A percentile compares a stretch with the other conserved stretches of the same genome.
Conservation (phyloP, 2,888 invertebrate species). For the Aphidoletes aphidimyza region DNA sequence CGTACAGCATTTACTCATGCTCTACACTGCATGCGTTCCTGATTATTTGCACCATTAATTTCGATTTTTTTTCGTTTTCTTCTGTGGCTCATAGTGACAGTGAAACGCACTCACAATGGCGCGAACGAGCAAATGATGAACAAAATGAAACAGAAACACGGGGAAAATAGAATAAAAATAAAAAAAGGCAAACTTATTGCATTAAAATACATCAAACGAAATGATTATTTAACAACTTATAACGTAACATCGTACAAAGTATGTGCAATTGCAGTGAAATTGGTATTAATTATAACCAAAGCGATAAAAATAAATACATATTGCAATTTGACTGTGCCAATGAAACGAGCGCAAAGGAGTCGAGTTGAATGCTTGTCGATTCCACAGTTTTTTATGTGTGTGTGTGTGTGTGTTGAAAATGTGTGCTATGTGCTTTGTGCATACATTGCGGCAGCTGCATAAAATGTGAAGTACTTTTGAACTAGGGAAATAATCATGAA, state of each 20-base stretch:
- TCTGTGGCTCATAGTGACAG: neutral
- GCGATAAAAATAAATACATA: conserved; percentile 38
- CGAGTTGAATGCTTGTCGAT: too few relatives aligned
- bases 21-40: conserved; percentile 30
- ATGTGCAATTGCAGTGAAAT: conserved; percentile 24
- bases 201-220: conserved; percentile 52
- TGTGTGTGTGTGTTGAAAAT: neutral
- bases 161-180: too few relatives aligned
- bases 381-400: too few relatives aligned
- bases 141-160: conserved; percentile 37
- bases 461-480: conserved; percentile 46
- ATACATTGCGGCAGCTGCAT: conserved; percentile 35
- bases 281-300: conserved; percentile 47
- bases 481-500: conserved; percentile 36
- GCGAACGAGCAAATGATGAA: conserved; percentile 43
- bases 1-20: too few relatives aligned
- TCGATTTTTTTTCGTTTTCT: neutral
- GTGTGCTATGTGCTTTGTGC: neutral
- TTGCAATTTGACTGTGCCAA: too few relatives aligned
- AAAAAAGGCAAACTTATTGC: conserved; percentile 19
- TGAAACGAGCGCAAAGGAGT: too few relatives aligned
- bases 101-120: neutral
- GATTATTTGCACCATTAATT: conserved; percentile 48
- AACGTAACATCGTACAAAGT: conserved; percentile 41
- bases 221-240: conserved; percentile 52